phyloP scores from a whole-genome alignment of 2,113 vertebrate genomes.

The Tetrax tetrax region DNA sequence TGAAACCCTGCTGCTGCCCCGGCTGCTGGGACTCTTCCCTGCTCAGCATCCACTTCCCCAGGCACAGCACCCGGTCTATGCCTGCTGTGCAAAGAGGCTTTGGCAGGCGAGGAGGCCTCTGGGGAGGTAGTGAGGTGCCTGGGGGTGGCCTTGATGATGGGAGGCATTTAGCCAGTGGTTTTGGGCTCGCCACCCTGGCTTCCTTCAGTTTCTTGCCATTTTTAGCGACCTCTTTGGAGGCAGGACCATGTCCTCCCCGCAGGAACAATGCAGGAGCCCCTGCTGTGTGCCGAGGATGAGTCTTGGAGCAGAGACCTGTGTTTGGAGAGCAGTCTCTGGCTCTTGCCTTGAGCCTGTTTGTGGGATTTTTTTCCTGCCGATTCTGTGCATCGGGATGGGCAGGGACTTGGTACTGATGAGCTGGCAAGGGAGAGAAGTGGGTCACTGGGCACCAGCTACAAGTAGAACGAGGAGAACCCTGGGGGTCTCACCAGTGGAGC shows the following conservation, averaged over 20 bases:
- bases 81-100: neutral
- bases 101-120: neutral
- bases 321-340: neutral
- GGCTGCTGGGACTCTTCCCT: neutral
- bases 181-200: neutral
- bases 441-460: neutral
- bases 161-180: neutral
- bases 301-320: accelerated
- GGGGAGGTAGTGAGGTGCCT: neutral
- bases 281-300: accelerated
- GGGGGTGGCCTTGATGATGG: neutral
- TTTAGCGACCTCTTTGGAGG: neutral
- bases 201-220: neutral
- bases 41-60: neutral
- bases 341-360: accelerated
- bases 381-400: neutral
- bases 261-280: neutral
- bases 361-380: neutral
- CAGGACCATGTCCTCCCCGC: accelerated
- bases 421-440: neutral
- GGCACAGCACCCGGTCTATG: neutral
- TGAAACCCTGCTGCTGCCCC: neutral
- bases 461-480: neutral
- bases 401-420: neutral
- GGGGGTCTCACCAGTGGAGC: neutral